Evolutionary conservation across 2,113 vertebrate species (phyloP).

Genomic region (Thymallus thymallus): DNA sequence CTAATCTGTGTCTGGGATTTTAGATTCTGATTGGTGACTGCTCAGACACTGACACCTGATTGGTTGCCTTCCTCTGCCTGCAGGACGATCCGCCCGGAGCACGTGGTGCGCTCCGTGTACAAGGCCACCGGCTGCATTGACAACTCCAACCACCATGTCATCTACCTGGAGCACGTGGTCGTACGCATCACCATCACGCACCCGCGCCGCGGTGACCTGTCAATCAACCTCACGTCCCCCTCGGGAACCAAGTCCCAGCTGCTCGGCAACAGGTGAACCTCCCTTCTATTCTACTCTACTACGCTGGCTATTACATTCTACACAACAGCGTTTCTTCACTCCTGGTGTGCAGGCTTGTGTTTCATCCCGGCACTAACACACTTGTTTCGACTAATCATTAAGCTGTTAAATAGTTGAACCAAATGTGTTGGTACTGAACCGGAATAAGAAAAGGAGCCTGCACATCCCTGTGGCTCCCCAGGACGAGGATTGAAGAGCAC

Average conservation of each 20-base stretch:
- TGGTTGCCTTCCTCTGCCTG: not conserved
- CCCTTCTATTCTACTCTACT: not conserved
- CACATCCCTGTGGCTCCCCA: too few relatives aligned
- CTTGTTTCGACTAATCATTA: too few relatives aligned
- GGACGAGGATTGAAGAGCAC: too few relatives aligned
- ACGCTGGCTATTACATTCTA: not conserved
- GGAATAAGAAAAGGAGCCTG: too few relatives aligned
- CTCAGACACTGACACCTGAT: not conserved
- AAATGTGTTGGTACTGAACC: too few relatives aligned
- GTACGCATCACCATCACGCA: constrained; percentile 96
- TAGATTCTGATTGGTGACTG: not conserved
- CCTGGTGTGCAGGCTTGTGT: too few relatives aligned
- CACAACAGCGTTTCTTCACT: not conserved
- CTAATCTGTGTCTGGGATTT: not conserved
- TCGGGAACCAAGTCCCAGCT: constrained; percentile 98
- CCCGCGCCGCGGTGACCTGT: constrained; percentile 92
- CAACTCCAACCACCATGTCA: constrained; percentile 92
- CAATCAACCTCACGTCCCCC: constrained; percentile 96
- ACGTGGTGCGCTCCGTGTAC: constrained; percentile 91
- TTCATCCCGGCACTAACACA: too few relatives aligned
- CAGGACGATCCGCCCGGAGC: constrained; percentile 96
- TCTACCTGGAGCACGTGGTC: constrained; percentile 94
- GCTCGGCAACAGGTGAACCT: constrained; percentile 90
- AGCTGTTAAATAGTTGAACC: too few relatives aligned
- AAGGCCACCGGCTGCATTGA: constrained; percentile 95